Conservation (phyloP, 2,113 vertebrate genomes). For the Motacilla tschutschensis region DNA sequence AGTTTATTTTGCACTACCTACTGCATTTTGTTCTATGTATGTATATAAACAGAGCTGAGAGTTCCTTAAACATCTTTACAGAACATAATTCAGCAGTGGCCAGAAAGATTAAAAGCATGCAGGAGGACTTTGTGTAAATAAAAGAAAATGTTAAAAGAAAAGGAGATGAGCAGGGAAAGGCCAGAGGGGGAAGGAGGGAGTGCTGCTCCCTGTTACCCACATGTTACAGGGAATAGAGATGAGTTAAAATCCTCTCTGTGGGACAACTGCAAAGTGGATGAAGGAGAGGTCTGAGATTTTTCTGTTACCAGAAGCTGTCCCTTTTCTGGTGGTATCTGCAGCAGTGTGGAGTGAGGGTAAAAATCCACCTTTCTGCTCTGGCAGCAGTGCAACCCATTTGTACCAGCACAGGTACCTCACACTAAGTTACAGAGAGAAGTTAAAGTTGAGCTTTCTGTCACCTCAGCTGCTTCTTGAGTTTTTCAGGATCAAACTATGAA, state of each 20-base stretch:
- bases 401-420: not conserved
- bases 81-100: not conserved
- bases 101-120: not conserved
- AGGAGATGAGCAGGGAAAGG: not conserved
- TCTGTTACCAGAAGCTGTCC: not conserved
- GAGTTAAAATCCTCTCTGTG: not conserved
- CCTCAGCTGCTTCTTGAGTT: not conserved
- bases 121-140: not conserved
- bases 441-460: not conserved
- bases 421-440: not conserved
- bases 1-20: constrained; percentile 46
- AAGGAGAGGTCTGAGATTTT: not conserved
- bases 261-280: not conserved
- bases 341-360: not conserved
- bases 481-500: not conserved
- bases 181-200: not conserved
- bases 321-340: not conserved
- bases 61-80: constrained; percentile 7
- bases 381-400: not conserved
- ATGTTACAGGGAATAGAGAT: not conserved
- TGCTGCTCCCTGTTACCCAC: not conserved
- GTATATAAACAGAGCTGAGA: not conserved
- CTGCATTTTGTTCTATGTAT: not conserved
- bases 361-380: not conserved
- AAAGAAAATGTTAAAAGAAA: not conserved